Conservation (phyloP, 2,888 invertebrate species). For the Andricus quercusramuli region DNA sequence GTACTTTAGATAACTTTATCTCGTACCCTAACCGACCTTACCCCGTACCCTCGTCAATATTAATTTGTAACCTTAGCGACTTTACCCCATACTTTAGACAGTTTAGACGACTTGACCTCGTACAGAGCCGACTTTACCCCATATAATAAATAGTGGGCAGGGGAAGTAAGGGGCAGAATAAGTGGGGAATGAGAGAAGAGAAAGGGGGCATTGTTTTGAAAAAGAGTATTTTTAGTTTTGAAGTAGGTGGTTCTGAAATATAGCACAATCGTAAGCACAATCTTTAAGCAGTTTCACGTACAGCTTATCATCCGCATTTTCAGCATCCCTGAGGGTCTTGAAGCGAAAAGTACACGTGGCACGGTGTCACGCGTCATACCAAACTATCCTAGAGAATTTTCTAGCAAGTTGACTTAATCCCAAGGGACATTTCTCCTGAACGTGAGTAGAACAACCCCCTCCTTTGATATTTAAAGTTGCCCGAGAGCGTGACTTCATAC, state of each 20-base stretch:
- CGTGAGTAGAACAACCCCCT: conserved; percentile 51
- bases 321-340: conserved; percentile 26
- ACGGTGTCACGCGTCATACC: conserved; percentile 53
- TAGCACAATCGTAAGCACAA: conserved; percentile 15
- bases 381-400: conserved; percentile 55
- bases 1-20: no score
- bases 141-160: no score
- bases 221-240: not conserved
- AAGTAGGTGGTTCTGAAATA: not conserved
- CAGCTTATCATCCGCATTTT: conserved; percentile 31
- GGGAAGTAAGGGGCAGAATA: no score
- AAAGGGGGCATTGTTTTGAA: no score
- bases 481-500: conserved; percentile 9
- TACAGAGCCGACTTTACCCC: no score
- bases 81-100: no score
- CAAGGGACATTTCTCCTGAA: conserved; percentile 50
- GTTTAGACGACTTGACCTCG: no score
- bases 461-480: conserved; percentile 49
- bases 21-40: no score
- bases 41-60: no score
- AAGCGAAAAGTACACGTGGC: conserved; percentile 42
- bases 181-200: no score
- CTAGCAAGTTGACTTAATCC: conserved; percentile 53
- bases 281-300: conserved; percentile 27
- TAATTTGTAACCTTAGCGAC: no score